Base-by-base conservation (phyloP, 2,113 vertebrate species). In the Phrynocephalus versicolor region DNA sequence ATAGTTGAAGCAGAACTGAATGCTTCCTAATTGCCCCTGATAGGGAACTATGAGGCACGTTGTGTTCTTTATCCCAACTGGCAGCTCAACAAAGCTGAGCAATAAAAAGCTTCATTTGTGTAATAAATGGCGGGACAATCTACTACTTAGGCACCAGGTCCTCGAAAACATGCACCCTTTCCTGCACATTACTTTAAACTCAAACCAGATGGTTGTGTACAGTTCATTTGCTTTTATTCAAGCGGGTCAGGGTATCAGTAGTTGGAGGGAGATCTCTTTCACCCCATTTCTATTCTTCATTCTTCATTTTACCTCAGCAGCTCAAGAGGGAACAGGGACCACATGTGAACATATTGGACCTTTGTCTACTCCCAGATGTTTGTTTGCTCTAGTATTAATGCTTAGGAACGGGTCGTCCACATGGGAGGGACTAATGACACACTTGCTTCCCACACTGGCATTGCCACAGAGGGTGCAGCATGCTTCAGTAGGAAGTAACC, bases 41-140 rank as follows among this genome's bases (percentile, higher is more conserved):
- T 95, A 93, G 92, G 65, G 88, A n/a, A 90, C 92, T 58, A 83
- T 0, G 78, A 89, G 94, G 95, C 88, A 96, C 18, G 0, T 94
- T 94, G 82, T 92, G 84, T 94, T 93, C 94, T 91, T 92, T 90
- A 92, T 95, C 93, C 94, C 84, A 96, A 90, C 90, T 96, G 95
- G 96, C 95, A 96, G 87, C 85, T 83, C 94, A 94, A 96, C 95
- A 97, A 96, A 97, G 96, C 90, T 89, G 89, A 92, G 93, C 93
- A 93, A 95, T 95, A 96, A 96, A 96, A 96, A 92, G 86, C 94
- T 93, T 92, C 84, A 88, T 95, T 96, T 92, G 93, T 96, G 93
- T 95, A 96, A 96, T 96, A 97, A 96, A 96, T 94, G 90, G 79
- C 92, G 93, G 93, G 96, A 94, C 95, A 95, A 91, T 94, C 95